Evolutionary conservation across 1,140 invertebrate species (phyloP).

Genomic region (Venturia canescens): DNA sequence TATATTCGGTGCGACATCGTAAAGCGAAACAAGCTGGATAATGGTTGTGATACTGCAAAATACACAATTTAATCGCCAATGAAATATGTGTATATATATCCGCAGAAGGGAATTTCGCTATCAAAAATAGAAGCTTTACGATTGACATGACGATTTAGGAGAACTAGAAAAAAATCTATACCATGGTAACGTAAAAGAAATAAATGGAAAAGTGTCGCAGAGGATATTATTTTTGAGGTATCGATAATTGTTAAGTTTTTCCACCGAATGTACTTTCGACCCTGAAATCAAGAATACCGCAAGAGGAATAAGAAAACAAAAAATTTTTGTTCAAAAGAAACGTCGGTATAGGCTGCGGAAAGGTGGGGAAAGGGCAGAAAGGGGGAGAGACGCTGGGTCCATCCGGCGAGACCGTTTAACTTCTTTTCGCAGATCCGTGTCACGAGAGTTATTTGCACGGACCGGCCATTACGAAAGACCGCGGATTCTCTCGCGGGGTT

Average conservation of each 20-base stretch:
- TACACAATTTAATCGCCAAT: too few species aligned
- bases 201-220: too few species aligned
- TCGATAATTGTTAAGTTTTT: constrained; percentile 37
- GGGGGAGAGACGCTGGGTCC: background rate
- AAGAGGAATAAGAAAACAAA: background rate
- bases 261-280: background rate
- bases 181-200: too few species aligned
- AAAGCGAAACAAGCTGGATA: too few species aligned
- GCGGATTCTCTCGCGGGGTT: background rate
- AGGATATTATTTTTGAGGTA: background rate
- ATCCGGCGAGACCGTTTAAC: constrained; percentile 42
- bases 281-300: background rate
- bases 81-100: too few species aligned
- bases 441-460: constrained; percentile 47
- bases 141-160: too few species aligned
- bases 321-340: background rate
- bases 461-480: constrained; percentile 37
- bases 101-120: too few species aligned
- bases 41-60: too few species aligned
- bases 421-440: constrained; percentile 47
- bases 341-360: background rate
- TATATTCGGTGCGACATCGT: constrained; percentile 57
- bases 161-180: too few species aligned
- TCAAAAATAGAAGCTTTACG: too few species aligned
- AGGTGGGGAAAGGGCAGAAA: background rate